These are phyloP conservation scores for Autographa gamma DNA, from an alignment of 2,888 invertebrate genomes.

Conservation along the genomic window DNA sequence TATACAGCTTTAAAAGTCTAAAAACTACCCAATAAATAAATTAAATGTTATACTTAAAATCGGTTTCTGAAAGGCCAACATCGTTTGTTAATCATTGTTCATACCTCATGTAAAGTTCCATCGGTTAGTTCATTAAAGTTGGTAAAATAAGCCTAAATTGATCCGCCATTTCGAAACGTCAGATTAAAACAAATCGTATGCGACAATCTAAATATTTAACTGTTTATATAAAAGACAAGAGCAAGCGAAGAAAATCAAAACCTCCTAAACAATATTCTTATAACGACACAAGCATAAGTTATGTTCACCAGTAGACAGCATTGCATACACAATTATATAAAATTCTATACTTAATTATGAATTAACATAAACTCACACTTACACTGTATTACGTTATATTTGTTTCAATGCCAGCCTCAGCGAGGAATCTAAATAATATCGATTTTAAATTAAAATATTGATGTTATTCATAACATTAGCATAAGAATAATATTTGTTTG, in stretches of 20 bases:
- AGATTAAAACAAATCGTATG: too few species aligned
- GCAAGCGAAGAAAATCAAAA: too few species aligned
- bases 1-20: not conserved
- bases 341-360: not conserved
- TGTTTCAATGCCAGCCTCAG: not conserved
- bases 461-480: constrained; percentile 44
- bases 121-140: too few species aligned
- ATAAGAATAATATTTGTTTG: constrained; percentile 47
- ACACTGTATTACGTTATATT: constrained; percentile 5
- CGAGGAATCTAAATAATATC: constrained; percentile 13
- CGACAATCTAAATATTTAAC: too few species aligned
- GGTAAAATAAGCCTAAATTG: too few species aligned
- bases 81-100: too few species aligned
- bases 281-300: not conserved
- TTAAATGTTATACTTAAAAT: not conserved
- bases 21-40: not conserved
- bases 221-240: too few species aligned
- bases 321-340: not conserved
- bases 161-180: too few species aligned
- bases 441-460: constrained; percentile 43
- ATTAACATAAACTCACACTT: not conserved
- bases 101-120: too few species aligned
- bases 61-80: not conserved
- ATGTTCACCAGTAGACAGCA: not conserved
- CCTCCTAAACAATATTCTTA: not conserved